A percentile compares a stretch with the other conserved stretches of the same genome.
Evolutionary conservation across 2,113 vertebrate genomes (phyloP).

Genomic region (Caranx ignobilis): DNA sequence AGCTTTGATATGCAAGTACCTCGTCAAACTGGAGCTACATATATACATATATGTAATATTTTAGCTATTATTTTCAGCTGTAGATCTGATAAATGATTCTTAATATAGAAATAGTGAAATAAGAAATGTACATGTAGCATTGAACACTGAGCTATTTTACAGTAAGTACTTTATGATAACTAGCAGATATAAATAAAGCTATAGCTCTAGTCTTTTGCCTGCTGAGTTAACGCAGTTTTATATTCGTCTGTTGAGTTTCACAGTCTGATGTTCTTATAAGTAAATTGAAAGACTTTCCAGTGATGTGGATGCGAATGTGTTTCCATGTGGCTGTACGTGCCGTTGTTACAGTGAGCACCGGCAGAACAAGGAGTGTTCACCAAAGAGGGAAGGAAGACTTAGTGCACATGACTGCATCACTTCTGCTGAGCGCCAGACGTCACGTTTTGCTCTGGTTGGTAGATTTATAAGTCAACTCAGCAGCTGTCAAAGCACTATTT

Average conservation of each 20-base stretch:
- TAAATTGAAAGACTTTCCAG: background rate
- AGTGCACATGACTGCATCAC: slow-evolving; percentile 7
- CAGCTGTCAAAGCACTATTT: slow-evolving; percentile 24
- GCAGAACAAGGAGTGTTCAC: background rate
- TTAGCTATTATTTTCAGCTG: too few species aligned
- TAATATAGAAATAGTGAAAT: too few species aligned
- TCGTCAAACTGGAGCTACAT: too few species aligned
- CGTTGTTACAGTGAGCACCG: too few species aligned
- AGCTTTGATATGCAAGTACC: too few species aligned
- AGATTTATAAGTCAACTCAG: slow-evolving; percentile 19
- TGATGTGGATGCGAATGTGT: background rate
- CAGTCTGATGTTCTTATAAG: background rate
- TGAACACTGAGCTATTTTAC: too few species aligned
- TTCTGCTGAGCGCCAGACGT: slow-evolving; percentile 14
- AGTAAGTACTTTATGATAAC: background rate
- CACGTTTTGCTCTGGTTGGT: slow-evolving; percentile 3
- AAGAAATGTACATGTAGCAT: too few species aligned
- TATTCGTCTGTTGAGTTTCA: background rate
- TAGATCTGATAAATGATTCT: too few species aligned
- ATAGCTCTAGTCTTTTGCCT: background rate
- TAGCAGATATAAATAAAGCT: background rate
- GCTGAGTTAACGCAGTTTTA: background rate
- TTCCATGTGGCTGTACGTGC: background rate
- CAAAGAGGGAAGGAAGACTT: slow-evolving; percentile 20
- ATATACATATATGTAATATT: too few species aligned